Evolutionary conservation across 2,797 vertebrate genomes (phyloP).

Genomic region (Pangasius larnaudii): DNA sequence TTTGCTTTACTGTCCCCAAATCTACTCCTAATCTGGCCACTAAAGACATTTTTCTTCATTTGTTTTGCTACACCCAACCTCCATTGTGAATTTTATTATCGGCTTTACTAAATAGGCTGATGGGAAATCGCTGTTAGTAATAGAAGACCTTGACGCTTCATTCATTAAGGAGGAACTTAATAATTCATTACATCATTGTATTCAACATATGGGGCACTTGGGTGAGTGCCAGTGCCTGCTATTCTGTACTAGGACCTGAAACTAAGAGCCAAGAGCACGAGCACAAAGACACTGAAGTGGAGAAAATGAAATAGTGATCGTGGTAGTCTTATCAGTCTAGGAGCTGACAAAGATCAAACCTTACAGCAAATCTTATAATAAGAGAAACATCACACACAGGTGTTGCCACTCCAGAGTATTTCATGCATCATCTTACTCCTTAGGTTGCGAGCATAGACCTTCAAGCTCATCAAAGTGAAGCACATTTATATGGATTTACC

Average conservation of each 20-base stretch:
- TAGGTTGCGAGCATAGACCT: background rate
- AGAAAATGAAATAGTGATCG: constrained; percentile 1
- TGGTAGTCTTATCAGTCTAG: background rate
- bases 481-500: background rate
- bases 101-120: background rate
- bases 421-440: background rate
- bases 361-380: background rate
- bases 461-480: background rate
- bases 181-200: constrained; percentile 56
- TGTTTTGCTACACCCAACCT: constrained; percentile 39
- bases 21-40: background rate
- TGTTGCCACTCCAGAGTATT: background rate
- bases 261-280: background rate
- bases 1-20: background rate
- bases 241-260: constrained; percentile 3
- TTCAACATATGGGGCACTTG: constrained; percentile 35
- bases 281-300: background rate
- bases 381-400: background rate
- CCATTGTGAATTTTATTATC: constrained; percentile 41
- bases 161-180: constrained; percentile 49
- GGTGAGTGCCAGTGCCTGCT: constrained; percentile 17
- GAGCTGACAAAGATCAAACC: background rate
- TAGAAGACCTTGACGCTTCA: constrained; percentile 39
- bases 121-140: constrained; percentile 47
- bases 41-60: background rate